These are phyloP conservation scores for Macropis europaea DNA, from an alignment of 2,888 invertebrate species.

Conservation along the genomic window DNA sequence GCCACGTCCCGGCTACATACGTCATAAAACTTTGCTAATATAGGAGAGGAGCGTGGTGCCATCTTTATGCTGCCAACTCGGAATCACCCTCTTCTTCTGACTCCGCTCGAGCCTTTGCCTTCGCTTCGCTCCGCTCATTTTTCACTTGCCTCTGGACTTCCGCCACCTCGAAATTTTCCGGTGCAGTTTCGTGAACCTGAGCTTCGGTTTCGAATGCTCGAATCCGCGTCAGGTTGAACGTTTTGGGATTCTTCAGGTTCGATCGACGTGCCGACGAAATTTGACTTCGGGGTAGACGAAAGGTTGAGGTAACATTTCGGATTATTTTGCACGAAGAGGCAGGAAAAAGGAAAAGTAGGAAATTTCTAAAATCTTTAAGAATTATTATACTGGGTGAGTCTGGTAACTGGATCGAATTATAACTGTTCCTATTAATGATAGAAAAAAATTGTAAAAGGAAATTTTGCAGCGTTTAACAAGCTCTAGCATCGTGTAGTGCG, in stretches of 20 bases:
- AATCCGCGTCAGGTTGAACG: background rate
- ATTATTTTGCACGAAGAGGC: no score
- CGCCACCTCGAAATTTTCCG: background rate
- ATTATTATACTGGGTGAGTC: no score
- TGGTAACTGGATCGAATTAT: no score
- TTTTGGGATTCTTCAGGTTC: background rate
- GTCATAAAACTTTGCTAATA: conserved; percentile 64
- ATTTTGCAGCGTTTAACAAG: no score
- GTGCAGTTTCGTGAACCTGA: background rate
- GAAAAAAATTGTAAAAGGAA: no score
- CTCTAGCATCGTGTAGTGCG: no score
- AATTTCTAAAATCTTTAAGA: no score
- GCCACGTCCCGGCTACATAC: conserved; percentile 45
- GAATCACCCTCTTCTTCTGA: conserved; percentile 43
- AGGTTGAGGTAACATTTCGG: no score
- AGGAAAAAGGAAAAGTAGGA: no score
- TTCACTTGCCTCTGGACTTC: conserved; percentile 29
- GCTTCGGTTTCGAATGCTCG: background rate
- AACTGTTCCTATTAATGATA: no score
- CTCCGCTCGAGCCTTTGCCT: conserved; percentile 19
- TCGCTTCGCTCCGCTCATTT: conserved; percentile 38
- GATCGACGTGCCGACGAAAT: no score
- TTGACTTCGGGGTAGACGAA: no score
- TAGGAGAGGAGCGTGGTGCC: conserved; percentile 41
- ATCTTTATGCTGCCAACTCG: conserved; percentile 48